A percentile compares a stretch with the other conserved stretches of the same genome.
Conservation (phyloP, 2,113 vertebrate genomes). For the Lipophrys pholis region DNA sequence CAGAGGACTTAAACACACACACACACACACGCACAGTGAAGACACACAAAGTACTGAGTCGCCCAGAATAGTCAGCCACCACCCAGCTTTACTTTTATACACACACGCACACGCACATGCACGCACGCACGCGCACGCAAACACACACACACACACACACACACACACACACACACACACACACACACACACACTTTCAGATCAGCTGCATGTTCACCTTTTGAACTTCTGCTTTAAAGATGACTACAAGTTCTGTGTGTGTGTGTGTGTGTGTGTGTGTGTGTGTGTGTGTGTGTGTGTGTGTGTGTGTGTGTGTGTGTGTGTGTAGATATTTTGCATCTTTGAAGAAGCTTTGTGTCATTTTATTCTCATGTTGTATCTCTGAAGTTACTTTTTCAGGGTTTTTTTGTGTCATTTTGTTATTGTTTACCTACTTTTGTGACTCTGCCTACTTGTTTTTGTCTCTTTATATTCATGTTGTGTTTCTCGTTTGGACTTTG, state of each 20-base stretch:
- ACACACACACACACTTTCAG: constrained; percentile 51
- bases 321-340: not conserved
- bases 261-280: not conserved
- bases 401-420: not conserved
- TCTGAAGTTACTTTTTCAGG: not conserved
- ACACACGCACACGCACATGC: too few relatives aligned
- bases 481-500: too few relatives aligned
- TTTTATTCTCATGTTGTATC: not conserved
- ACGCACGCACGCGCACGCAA: too few relatives aligned
- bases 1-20: not conserved
- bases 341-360: not conserved
- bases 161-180: too few relatives aligned
- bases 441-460: too few relatives aligned
- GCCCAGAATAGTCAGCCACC: constrained; percentile 50
- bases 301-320: not conserved
- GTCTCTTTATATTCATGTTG: too few relatives aligned
- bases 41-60: constrained; percentile 63
- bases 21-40: constrained; percentile 15
- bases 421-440: too few relatives aligned
- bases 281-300: not conserved
- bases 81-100: constrained; percentile 63
- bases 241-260: not conserved
- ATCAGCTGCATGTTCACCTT: not conserved
- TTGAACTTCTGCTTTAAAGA: too few relatives aligned
- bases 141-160: too few relatives aligned